These are phyloP conservation scores for Drosophila tani DNA, from an alignment of 1,140 invertebrate species.

Conservation along the genomic window DNA sequence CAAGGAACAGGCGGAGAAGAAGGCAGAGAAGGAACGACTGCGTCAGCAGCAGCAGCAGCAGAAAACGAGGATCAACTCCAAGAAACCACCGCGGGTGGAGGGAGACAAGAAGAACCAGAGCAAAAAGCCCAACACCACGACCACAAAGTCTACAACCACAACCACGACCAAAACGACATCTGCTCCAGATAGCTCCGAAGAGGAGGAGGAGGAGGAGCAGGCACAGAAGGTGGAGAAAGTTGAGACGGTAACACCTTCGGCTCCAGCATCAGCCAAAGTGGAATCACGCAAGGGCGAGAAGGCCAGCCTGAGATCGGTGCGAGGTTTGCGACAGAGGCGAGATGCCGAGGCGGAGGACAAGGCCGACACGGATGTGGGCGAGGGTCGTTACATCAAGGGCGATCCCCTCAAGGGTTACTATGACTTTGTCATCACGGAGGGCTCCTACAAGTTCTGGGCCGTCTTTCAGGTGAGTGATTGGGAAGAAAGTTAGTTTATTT, in stretches of 20 bases:
- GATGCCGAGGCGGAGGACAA: constrained; percentile 34
- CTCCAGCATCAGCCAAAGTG: constrained; percentile 6
- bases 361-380: constrained; percentile 60
- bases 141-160: constrained; percentile 33
- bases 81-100: constrained; percentile 65
- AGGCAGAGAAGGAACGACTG: constrained; percentile 57
- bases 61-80: constrained; percentile 68
- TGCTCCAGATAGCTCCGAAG: constrained; percentile 26
- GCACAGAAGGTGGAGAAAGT: constrained; percentile 22
- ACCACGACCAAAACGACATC: constrained; percentile 23
- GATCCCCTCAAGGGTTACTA: constrained; percentile 92
- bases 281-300: constrained; percentile 39
- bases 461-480: constrained; percentile 89
- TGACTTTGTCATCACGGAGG: constrained; percentile 93
- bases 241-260: constrained; percentile 12
- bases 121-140: constrained; percentile 55
- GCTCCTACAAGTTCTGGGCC: constrained; percentile 94
- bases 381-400: constrained; percentile 85
- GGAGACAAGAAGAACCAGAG: constrained; percentile 59
- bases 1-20: constrained; percentile 60
- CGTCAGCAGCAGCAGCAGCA: constrained; percentile 70
- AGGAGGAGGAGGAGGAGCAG: not conserved
- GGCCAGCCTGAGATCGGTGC: constrained; percentile 33
- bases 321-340: constrained; percentile 64
- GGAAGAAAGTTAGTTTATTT: too few relatives aligned